phyloP scores from a whole-genome alignment of 2,797 vertebrate species.

The Meda fulgida region DNA sequence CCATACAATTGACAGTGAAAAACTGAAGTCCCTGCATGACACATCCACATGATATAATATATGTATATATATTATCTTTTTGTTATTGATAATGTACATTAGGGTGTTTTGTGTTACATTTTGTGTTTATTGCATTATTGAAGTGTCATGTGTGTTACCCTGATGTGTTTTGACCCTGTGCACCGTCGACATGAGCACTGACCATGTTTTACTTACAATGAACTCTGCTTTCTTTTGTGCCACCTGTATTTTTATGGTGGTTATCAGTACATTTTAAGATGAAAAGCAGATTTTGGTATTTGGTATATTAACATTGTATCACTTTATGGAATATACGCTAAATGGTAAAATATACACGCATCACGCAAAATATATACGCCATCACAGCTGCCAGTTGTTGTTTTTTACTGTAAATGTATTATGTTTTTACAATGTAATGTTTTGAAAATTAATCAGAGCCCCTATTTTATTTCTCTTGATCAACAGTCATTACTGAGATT shows the following conservation, averaged over 20 bases:
- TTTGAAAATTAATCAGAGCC: slow-evolving; percentile 4
- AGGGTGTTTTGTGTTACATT: neutral
- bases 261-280: neutral
- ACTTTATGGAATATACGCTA: no score
- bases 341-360: neutral
- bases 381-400: neutral
- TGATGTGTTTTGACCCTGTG: neutral
- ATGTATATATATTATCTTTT: neutral
- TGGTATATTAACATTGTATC: neutral
- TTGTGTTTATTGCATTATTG: neutral
- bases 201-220: neutral
- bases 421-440: neutral
- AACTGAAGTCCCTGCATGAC: neutral
- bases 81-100: neutral
- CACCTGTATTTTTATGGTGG: neutral
- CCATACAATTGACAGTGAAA: neutral
- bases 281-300: neutral
- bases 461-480: neutral
- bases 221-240: neutral
- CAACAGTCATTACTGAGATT: neutral
- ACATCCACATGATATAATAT: neutral
- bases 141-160: neutral
- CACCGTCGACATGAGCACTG: no score
- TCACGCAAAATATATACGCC: no score
- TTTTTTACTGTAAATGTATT: neutral